phyloP scores from a whole-genome alignment of 2,113 vertebrate species.

The Bufo gargarizans region DNA sequence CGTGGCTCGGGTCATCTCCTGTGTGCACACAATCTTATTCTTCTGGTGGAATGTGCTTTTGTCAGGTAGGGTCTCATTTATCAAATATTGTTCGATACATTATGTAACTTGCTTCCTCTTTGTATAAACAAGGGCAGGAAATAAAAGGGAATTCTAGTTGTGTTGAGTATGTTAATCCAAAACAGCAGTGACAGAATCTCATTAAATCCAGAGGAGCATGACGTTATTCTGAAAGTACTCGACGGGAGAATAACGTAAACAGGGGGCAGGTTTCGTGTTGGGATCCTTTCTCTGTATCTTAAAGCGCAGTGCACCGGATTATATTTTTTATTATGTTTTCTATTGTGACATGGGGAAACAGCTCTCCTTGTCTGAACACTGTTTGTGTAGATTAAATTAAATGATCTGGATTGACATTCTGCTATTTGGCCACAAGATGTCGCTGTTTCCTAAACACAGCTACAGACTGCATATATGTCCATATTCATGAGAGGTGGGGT shows the following conservation, averaged over 20 bases:
- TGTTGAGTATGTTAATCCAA: constrained; percentile 42
- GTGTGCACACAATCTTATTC: constrained; percentile 6
- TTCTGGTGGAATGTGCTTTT: neutral
- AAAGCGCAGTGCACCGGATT: neutral
- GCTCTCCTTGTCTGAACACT: no score
- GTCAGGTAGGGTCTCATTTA: constrained; percentile 6
- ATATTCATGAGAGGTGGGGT: no score
- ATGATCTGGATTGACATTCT: no score
- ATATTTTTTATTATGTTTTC: neutral
- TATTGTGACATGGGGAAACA: no score
- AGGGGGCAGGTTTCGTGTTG: neutral
- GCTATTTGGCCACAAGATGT: no score
- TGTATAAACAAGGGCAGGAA: constrained; percentile 53
- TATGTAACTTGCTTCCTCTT: constrained; percentile 36
- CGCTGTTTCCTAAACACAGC: no score
- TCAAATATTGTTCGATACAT: constrained; percentile 35
- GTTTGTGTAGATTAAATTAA: no score
- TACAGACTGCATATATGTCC: no score
- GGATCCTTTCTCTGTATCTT: neutral
- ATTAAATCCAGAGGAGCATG: constrained; percentile 31
- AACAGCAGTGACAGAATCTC: constrained; percentile 23
- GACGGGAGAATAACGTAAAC: neutral
- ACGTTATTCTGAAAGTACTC: neutral
- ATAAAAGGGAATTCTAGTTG: constrained; percentile 8
- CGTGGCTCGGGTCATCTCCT: neutral